Base-by-base conservation (phyloP, 2,888 invertebrate genomes). In the Crioceris asparagi region DNA sequence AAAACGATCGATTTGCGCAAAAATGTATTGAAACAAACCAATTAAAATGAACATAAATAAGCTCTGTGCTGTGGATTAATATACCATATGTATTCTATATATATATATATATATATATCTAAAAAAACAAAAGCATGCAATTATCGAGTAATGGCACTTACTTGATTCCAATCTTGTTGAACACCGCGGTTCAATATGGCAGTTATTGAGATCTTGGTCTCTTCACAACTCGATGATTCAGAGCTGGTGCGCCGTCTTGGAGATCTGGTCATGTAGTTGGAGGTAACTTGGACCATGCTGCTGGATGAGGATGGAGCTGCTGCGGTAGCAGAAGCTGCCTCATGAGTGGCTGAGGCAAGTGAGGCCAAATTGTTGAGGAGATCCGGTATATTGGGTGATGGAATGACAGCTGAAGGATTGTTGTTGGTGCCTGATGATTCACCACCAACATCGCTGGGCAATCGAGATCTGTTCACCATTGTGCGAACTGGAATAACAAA, bases 141-240 rank as follows among this genome's bases (percentile, higher is more conserved):
- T 11, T 11, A 7, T 29, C 29, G 14, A n/a, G 11, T 5, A 12
- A n/a, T 11, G n/a, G n/a, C n/a, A n/a, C n/a, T n/a, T n/a, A n/a
- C n/a, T n/a, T 14, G 27, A 14, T 15, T 15, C 27, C 27, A 27
- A 15, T 27, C 27, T 27, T 27, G 27, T 8, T 14, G 12, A 15
- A 15, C 14, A 14, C 39, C 44, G 19, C 49, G 46, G 35, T 50
- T 49, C 15, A 50, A 50, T 18, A 45, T 46, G 32, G 51, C 43
- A 18, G 52, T 50, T 35, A 46, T 49, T 25, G 52, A 48, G 39
- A 49, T 49, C 46, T 56, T 57, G 6, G 48, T 46, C 36, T 57
- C 56, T 17, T 59, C 55, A 39, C 52, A 52, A 38, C 48, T 51
- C 2, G 56, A 54, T 15, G 55, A 54, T 45, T 55, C 54, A 4